Evolutionary conservation across 2,113 vertebrate genomes (phyloP).

Genomic region (Phrynocephalus versicolor): DNA sequence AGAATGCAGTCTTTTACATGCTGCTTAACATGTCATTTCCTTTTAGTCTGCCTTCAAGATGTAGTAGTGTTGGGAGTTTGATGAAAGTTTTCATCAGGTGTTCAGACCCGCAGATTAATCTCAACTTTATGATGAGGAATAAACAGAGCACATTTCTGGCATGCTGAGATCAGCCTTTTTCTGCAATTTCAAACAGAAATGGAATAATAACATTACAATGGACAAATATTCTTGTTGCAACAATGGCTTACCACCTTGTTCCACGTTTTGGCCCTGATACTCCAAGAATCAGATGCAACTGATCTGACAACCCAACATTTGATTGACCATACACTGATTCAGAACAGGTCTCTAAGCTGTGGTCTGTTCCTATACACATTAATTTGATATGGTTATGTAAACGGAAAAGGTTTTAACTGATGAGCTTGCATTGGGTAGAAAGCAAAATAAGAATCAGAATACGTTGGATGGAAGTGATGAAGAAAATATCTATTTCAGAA

Average conservation of each 20-base stretch:
- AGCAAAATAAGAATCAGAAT: background rate
- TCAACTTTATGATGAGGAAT: conserved; percentile 49
- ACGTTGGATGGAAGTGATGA: conserved; percentile 7
- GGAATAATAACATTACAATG: too few relatives aligned
- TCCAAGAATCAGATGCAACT: too few relatives aligned
- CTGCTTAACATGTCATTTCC: conserved; percentile 52
- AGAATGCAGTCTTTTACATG: conserved; percentile 51
- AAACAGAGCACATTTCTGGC: conserved; percentile 32
- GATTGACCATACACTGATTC: background rate
- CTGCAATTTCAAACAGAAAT: too few relatives aligned
- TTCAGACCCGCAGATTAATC: conserved; percentile 45
- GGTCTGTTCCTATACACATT: background rate
- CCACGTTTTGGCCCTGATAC: too few relatives aligned
- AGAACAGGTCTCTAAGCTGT: background rate
- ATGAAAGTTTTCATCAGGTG: conserved; percentile 28
- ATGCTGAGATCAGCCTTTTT: too few relatives aligned
- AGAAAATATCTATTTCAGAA: background rate
- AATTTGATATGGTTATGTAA: background rate
- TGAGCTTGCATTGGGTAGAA: background rate
- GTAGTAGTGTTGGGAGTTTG: conserved; percentile 54
- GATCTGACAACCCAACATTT: background rate
- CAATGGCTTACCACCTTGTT: too few relatives aligned
- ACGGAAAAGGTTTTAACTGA: background rate
- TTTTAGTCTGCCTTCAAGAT: conserved; percentile 39
- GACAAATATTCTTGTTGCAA: too few relatives aligned